phyloP scores from a whole-genome alignment of 2,888 invertebrate genomes.

The Strigamia crassipes region DNA sequence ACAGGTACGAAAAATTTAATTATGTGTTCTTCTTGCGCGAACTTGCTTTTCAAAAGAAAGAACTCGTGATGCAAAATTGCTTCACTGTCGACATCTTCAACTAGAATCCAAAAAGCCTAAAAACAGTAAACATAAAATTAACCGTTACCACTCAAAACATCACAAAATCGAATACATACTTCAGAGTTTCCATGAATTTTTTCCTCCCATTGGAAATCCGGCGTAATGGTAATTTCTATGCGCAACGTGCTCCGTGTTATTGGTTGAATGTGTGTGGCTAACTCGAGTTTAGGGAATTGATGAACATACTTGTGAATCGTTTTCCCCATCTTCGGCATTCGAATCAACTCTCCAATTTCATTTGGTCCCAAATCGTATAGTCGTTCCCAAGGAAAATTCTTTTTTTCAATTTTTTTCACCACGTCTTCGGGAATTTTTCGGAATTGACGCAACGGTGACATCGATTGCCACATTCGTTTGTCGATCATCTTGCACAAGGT shows the following conservation, averaged over 20 bases:
- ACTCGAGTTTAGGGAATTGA: constrained; percentile 94
- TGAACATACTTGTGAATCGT: constrained; percentile 92
- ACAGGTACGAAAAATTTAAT: constrained; percentile 98
- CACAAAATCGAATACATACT: constrained; percentile 50
- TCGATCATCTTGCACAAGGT: constrained; percentile 99
- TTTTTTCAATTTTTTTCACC: constrained; percentile 97
- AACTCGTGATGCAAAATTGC: constrained; percentile 90
- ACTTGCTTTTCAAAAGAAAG: constrained; percentile 93
- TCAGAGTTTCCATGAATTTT: constrained; percentile 75
- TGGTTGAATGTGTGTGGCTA: constrained; percentile 96
- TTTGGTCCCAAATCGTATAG: constrained; percentile 95
- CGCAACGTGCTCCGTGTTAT: constrained; percentile 85
- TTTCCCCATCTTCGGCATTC: constrained; percentile 90
- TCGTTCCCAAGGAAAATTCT: constrained; percentile 68
- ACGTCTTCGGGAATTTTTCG: constrained; percentile 96
- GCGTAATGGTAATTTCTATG: constrained; percentile 95
- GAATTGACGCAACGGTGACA: constrained; percentile 97
- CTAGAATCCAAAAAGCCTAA: constrained; percentile 68
- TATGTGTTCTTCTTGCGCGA: constrained; percentile 89
- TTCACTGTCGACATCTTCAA: constrained; percentile 68
- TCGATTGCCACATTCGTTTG: constrained; percentile 98
- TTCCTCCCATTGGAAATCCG: constrained; percentile 99
- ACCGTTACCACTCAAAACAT: not conserved
- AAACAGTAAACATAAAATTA: not conserved
- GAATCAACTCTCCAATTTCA: constrained; percentile 92